These are phyloP conservation scores for Apis dorsata DNA, from an alignment of 1,140 invertebrate species.

Conservation along the genomic window DNA sequence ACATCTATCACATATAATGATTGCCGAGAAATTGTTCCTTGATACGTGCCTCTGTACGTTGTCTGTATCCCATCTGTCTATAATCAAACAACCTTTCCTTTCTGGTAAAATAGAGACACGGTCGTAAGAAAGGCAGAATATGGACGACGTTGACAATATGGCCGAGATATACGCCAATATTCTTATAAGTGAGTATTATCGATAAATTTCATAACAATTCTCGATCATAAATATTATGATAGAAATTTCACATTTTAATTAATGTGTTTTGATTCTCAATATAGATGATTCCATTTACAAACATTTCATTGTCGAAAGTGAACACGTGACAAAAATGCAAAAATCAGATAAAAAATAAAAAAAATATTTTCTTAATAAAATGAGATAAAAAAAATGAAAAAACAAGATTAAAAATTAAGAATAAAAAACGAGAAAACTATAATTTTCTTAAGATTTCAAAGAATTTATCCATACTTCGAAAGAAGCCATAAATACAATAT, in stretches of 20 bases:
- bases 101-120: conserved; percentile 12
- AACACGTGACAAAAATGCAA: background rate
- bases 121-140: background rate
- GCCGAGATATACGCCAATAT: background rate
- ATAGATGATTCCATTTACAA: background rate
- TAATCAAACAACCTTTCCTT: conserved; percentile 23
- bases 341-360: background rate
- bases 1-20: conserved; percentile 69
- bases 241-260: conserved; percentile 16
- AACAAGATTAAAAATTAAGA: background rate
- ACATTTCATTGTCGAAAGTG: conserved; percentile 14
- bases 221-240: background rate
- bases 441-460: background rate
- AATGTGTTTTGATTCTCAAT: background rate
- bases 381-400: background rate
- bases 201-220: background rate
- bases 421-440: background rate
- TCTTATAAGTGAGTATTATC: background rate
- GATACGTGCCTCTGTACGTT: conserved; percentile 53
- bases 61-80: conserved; percentile 32
- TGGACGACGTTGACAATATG: background rate
- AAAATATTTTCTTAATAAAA: background rate
- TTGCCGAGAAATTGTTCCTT: conserved; percentile 60
- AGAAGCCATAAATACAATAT: conserved; percentile 22
- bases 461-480: background rate